phyloP scores from a whole-genome alignment of 2,113 vertebrate species.

The Lasiurus borealis region DNA sequence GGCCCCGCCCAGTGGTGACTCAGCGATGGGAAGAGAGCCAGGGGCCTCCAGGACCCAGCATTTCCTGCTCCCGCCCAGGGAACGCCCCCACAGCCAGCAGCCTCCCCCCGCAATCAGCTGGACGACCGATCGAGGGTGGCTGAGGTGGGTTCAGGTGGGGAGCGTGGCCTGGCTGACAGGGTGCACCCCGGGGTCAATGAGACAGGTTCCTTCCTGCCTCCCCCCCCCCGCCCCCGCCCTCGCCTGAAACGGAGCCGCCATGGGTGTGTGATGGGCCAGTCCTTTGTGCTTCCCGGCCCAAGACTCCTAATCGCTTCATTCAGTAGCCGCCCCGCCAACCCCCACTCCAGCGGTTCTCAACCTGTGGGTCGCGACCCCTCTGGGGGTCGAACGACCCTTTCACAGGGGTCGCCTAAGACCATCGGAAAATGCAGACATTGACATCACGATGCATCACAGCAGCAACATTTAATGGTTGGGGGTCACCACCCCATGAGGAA shows the following conservation, averaged over 20 bases:
- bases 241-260: not conserved
- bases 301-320: constrained; percentile 25
- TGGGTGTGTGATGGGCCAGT: constrained; percentile 41
- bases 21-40: constrained; percentile 48
- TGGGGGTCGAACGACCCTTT: no score
- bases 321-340: no score
- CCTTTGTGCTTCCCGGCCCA: constrained; percentile 49
- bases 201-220: constrained; percentile 59
- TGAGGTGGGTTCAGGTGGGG: not conserved
- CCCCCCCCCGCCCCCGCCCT: not conserved
- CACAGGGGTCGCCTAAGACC: no score
- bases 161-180: not conserved
- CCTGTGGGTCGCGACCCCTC: no score
- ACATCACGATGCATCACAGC: no score
- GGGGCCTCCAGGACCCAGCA: not conserved
- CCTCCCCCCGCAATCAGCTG: not conserved
- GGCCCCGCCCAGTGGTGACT: constrained; percentile 52
- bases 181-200: not conserved
- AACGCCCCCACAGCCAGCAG: not conserved
- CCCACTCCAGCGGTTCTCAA: no score
- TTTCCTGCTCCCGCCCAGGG: constrained; percentile 72
- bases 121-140: not conserved
- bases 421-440: no score
- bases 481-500: no score
- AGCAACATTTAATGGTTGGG: no score